Evolutionary conservation across 2,113 vertebrate species (phyloP).

Genomic region (Semnornis frantzii): DNA sequence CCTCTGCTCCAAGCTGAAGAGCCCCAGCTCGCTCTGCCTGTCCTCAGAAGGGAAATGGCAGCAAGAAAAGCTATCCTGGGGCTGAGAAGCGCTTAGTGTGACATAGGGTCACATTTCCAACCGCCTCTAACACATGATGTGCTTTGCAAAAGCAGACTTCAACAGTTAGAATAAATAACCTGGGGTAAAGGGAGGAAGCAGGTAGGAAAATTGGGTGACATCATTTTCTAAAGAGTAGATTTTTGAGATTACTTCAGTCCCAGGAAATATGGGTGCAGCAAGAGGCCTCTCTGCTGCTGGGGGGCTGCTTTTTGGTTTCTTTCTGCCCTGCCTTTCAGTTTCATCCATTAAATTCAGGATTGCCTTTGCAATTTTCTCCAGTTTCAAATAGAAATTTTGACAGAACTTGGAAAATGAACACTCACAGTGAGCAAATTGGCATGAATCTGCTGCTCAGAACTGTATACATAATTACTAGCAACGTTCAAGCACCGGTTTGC

Average conservation of each 20-base stretch:
- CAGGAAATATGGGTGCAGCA: background rate
- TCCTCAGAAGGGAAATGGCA: background rate
- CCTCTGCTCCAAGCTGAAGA: too few relatives aligned
- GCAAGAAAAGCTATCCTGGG: background rate
- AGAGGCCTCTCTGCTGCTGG: background rate
- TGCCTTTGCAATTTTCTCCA: background rate
- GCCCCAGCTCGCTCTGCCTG: too few relatives aligned
- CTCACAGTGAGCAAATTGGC: background rate
- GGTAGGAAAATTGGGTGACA: background rate
- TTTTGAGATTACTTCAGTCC: fast-evolving
- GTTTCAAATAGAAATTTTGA: background rate
- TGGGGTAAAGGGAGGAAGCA: background rate
- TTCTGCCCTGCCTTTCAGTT: background rate
- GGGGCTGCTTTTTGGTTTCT: background rate
- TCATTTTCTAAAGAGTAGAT: background rate
- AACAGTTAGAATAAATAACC: background rate
- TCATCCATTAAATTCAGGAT: background rate
- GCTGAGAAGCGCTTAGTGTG: background rate
- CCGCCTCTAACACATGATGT: fast-evolving
- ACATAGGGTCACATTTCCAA: background rate
- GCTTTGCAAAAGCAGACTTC: background rate
- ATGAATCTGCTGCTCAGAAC: background rate
- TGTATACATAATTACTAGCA: background rate
- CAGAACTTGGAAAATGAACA: background rate
- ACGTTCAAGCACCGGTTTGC: background rate